Evolutionary conservation across 2,797 vertebrate genomes (phyloP), one percentile per base, ranked within the genome.

Genomic region (Gymnothorax javanicus): DNA sequence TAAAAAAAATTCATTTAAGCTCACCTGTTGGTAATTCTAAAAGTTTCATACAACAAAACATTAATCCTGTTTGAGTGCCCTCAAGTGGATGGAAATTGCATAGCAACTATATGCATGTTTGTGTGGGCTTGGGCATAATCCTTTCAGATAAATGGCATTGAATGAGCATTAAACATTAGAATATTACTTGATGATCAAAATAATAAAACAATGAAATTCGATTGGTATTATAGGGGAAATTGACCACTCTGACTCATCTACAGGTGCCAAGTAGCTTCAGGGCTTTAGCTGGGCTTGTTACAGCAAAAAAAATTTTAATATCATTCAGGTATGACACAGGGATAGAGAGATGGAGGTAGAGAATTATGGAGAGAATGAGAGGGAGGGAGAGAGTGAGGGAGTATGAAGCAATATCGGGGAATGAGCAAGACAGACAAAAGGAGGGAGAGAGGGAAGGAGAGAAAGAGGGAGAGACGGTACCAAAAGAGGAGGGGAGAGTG

Each of bases 221-320:
- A 43, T 1, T 43, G 33, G 33, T 43, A 43, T 43, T 43, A 43
- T 2, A 43, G 33, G 2, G 33, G 33, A 43, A 43, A 43, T 43
- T 43, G 33, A 43, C 33, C 33, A 43, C 2, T 43, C 33, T 43
- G 33, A 43, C 87, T 90, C 91, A 93, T 93, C 91, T 86, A 86
- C 92, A 93, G 93, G 93, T 87, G 85, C 90, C 89, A 82, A 88
- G 88, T 90, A 52, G 86, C 83, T 54, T 90, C 93, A 89, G 89
- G 86, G 91, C 91, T 90, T 43, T 91, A 93, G 91, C 91, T 93
- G 85, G 93, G 90, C 90, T 84, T 86, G 92, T 91, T 59, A 88
- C 89, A 87, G 90, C 91, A 90, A 64, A 89, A 90, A 64, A 89
- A 89, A 89, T 90, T 92, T 90, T 92, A 91, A 94, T 91, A 93